Conservation (phyloP, 1,140 invertebrate genomes). For the Drusus annulatus region DNA sequence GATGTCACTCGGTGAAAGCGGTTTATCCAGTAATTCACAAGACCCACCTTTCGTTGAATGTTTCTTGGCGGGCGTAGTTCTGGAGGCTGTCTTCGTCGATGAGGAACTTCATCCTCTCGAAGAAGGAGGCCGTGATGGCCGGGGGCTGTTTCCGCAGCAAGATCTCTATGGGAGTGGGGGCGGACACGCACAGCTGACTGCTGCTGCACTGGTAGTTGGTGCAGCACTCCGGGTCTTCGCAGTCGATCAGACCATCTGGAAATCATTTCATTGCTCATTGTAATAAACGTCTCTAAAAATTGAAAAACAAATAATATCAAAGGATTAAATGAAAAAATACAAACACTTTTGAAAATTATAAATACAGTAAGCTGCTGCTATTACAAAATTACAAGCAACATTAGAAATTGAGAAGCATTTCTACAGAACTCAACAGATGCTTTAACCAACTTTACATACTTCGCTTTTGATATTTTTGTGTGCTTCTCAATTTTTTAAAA, state of each 20-base stretch:
- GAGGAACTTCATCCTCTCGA: slow-evolving; percentile 97
- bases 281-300: no score
- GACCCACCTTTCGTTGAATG: slow-evolving; percentile 97
- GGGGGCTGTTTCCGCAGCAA: slow-evolving; percentile 94
- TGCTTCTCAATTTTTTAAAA: no score
- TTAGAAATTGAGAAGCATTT: no score
- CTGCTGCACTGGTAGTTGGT: slow-evolving; percentile 84
- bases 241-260: slow-evolving; percentile 95
- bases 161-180: slow-evolving; percentile 95
- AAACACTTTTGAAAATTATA: no score
- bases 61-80: slow-evolving; percentile 93
- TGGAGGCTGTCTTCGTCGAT: slow-evolving; percentile 98
- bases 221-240: slow-evolving; percentile 98
- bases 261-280: slow-evolving; percentile 47
- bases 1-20: slow-evolving; percentile 41
- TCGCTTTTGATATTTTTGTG: no score
- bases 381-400: no score
- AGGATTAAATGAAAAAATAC: no score
- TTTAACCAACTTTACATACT: no score
- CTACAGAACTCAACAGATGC: no score
- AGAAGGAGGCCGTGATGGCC: slow-evolving; percentile 96
- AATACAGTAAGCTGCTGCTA: no score
- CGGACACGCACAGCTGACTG: slow-evolving; percentile 91
- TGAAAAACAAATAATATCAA: no score
- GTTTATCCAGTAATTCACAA: not conserved